Conservation (phyloP, 2,797 vertebrate genomes). For the Mus spretus region DNA sequence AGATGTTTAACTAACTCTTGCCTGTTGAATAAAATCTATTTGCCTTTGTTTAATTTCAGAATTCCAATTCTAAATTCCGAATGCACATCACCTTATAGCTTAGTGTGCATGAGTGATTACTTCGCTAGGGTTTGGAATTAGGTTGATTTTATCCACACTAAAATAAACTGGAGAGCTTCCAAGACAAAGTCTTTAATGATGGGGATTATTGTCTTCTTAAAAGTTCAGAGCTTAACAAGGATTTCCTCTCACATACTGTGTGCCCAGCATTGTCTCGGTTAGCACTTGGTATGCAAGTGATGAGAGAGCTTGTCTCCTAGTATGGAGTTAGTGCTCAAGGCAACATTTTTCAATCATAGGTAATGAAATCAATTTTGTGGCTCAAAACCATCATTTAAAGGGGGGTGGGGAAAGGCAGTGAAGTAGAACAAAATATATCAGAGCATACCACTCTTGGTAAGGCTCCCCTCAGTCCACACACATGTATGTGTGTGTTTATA, state of each 20-base stretch:
- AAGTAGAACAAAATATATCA: slow-evolving; percentile 64
- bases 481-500: background rate
- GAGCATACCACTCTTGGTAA: slow-evolving; percentile 25
- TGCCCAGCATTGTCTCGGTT: background rate
- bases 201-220: slow-evolving; percentile 45
- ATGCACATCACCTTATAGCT: slow-evolving; percentile 26
- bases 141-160: slow-evolving; percentile 47
- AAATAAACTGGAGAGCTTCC: slow-evolving; percentile 52
- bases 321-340: slow-evolving; percentile 3
- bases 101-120: slow-evolving; percentile 21
- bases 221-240: slow-evolving; percentile 38
- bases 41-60: slow-evolving; percentile 61
- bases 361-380: slow-evolving; percentile 62
- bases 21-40: slow-evolving; percentile 14
- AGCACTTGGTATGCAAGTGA: background rate
- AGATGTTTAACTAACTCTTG: background rate
- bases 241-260: slow-evolving; percentile 49
- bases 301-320: slow-evolving; percentile 28
- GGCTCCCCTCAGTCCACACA: background rate
- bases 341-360: slow-evolving; percentile 45
- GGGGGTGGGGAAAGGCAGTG: background rate
- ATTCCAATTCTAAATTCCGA: slow-evolving; percentile 50
- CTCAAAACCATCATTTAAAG: slow-evolving; percentile 68
- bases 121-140: slow-evolving; percentile 44
- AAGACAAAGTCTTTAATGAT: slow-evolving; percentile 66